Evolutionary conservation across 2,113 vertebrate genomes (phyloP).

Genomic region (Dissostichus mawsoni): DNA sequence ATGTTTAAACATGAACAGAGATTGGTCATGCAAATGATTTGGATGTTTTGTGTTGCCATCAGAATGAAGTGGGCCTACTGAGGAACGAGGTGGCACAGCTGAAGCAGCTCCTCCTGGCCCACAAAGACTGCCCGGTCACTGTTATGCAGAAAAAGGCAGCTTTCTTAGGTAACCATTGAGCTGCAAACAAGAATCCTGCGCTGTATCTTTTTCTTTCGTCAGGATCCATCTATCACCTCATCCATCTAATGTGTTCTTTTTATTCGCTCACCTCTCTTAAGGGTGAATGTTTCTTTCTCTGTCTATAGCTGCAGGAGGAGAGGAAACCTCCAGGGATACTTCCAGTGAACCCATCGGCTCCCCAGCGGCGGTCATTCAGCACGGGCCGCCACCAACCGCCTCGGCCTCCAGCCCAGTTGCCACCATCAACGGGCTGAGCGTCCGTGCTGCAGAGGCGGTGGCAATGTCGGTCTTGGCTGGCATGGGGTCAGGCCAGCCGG

Average conservation of each 20-base stretch:
- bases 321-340: conserved; percentile 88
- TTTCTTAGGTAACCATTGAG: conserved; percentile 77
- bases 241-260: conserved; percentile 72
- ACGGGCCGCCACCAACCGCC: conserved; percentile 82
- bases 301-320: conserved; percentile 88
- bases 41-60: conserved; percentile 40
- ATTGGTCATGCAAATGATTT: conserved; percentile 16
- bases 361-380: conserved; percentile 91
- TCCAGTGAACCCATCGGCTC: conserved; percentile 87
- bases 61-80: conserved; percentile 91
- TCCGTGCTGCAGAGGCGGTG: conserved; percentile 92
- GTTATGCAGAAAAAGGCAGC: conserved; percentile 94
- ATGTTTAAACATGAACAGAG: background rate
- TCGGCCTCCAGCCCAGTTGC: conserved; percentile 77
- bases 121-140: conserved; percentile 97
- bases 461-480: conserved; percentile 93
- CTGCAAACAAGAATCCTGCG: background rate
- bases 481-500: conserved; percentile 93
- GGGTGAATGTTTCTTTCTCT: conserved; percentile 82
- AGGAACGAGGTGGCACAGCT: conserved; percentile 95
- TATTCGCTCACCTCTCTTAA: conserved; percentile 80
- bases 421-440: conserved; percentile 88
- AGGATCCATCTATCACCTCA: conserved; percentile 58
- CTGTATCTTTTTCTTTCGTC: conserved; percentile 7
- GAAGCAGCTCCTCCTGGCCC: conserved; percentile 95